Base-by-base conservation (phyloP, 2,888 invertebrate genomes). In the Crocallis elinguaria region DNA sequence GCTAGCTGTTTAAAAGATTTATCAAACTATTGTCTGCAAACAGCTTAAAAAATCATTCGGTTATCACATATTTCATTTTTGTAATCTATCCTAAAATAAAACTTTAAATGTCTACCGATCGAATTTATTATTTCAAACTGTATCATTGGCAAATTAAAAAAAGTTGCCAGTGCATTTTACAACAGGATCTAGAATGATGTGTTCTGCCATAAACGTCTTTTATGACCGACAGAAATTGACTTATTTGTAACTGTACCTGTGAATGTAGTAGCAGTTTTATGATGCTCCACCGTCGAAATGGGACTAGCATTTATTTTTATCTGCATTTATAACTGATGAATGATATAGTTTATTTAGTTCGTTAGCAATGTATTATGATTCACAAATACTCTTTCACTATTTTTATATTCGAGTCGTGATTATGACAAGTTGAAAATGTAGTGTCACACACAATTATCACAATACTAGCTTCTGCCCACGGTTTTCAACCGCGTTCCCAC, bases 191-290 rank as follows among this genome's bases (percentile, higher is more conserved):
- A 43, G 53, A 57, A 52, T 60, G 48, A 46, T 36, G 49, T 60
- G 50, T 45, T 57, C 44, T 29, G 51, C 51, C 57, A 57, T 56
- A 54, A 63, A 60, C 43, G 49, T 44, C 48, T 49, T 63, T 60
- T 60, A 63, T 54, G 41, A 38, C 54, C 54, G 54, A 54, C 53
- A 52, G 45, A 58, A 54, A 63, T 56, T 48, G 56, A 54, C 49
- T 60, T 32, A 30, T 54, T 51, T 58, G 49, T 13, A 54, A 56
- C 48, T 53, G 49, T 48, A 57, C 37, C 33, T 48, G 37, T 23
- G 38, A 33, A 54, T 54, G 48, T 54, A 38, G 53, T 54, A 49
- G 48, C 53, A 6, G 33, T 39, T 58, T 60, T 51, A 56, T 56
- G 54, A 45, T 38, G 14, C 41, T 49, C 35, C 55, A 60, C 50